phyloP scores from a whole-genome alignment of 2,797 vertebrate species.

The Alca torda region DNA sequence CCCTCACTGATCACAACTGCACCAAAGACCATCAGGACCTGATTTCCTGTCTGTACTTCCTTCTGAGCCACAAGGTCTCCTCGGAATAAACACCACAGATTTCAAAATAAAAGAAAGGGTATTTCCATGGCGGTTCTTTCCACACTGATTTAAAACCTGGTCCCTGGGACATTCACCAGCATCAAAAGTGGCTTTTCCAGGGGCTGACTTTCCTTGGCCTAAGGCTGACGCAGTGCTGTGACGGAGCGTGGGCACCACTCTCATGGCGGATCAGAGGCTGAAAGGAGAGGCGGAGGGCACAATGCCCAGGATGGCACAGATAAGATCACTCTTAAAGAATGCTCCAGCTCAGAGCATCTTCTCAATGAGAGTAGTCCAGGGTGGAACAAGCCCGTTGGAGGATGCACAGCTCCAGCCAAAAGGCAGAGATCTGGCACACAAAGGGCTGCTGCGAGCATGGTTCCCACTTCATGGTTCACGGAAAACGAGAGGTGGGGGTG shows the following conservation, averaged over 20 bases:
- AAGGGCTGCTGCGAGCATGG: neutral
- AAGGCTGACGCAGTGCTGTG: neutral
- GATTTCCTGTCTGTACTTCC: neutral
- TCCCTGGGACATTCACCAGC: neutral
- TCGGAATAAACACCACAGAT: neutral
- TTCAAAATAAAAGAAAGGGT: neutral
- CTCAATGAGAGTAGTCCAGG: neutral
- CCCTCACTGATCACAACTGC: neutral
- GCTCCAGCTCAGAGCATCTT: neutral
- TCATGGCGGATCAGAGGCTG: rapidly evolving
- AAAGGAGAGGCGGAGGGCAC: neutral
- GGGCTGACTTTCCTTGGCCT: neutral
- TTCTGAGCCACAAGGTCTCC: neutral
- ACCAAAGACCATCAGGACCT: neutral
- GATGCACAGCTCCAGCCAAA: neutral
- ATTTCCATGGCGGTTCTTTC: neutral
- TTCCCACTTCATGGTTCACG: neutral
- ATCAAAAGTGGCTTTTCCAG: neutral
- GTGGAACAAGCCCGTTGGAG: neutral
- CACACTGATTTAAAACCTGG: neutral
- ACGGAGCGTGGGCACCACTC: neutral
- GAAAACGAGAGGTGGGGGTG: neutral
- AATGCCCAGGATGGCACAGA: neutral
- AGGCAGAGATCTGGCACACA: neutral
- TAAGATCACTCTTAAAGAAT: neutral